Base-by-base conservation (phyloP, 2,797 vertebrate genomes). In the Tamandua tetradactyla region DNA sequence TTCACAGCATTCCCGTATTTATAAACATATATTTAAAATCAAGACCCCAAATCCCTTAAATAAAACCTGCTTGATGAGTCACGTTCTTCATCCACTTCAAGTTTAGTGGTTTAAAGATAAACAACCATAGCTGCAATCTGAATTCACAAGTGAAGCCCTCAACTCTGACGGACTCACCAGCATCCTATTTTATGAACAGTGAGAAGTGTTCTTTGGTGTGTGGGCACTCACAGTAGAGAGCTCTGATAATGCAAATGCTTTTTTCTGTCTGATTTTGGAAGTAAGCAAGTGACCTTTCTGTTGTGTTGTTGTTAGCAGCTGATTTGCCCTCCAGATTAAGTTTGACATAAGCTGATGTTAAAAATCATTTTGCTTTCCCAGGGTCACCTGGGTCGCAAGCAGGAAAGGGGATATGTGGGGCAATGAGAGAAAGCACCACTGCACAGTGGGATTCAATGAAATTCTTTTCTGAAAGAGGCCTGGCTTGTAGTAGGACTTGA, bases 21-120 rank as follows among this genome's bases (percentile, higher is more conserved):
- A 57, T 52, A 95, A 91, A 69, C 81, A 40, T 92, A 89, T 74
- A 88, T 93, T 96, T 96, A 93, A 93, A 96, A 93, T 94, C 81
- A 94, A 90, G 91, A 74, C 68, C 72, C 44, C 81, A 74, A 72
- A 75, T 78, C 76, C 83, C 68, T 97, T 85, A 72, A 95, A 75
- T 96, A 93, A 96, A 94, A 82, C 80, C 52, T 47, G 12, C 37
- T 80, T 55, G 82, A 55, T 94, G 96, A 94, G 42, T 96, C 87
- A 94, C 40, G 75, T 25, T 69, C 80, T 96, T 91, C 68, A 69
- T 87, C 81, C n/a, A 91, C 61, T 66, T 92, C 84, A 68, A 89
- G 69, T 30, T 92, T 61, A 84, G 72, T 5, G 11, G 74, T 88
- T 93, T 72, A 27, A 89, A 86, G 64, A 61, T 8, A 76, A 92